Conservation (phyloP, 2,888 invertebrate species). For the Mechanitis messenoides region DNA sequence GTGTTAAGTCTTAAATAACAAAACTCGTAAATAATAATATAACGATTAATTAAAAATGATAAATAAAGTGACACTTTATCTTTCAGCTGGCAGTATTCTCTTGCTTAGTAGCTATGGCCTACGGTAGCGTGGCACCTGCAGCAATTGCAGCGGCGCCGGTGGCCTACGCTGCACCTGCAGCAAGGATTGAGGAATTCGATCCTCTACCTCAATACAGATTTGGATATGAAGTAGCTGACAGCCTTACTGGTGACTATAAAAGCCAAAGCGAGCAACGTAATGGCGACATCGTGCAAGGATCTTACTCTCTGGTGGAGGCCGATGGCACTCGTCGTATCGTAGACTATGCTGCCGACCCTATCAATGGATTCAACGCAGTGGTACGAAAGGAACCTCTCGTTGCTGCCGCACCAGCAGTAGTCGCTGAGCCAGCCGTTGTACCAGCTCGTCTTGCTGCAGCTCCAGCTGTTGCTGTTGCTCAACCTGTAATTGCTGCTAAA, state of each 20-base stretch:
- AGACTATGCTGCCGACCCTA: constrained; percentile 60
- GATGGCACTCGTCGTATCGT: constrained; percentile 64
- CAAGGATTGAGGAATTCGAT: constrained; percentile 68
- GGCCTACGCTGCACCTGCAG: constrained; percentile 45
- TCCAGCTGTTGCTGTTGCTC: constrained; percentile 37
- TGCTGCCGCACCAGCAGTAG: constrained; percentile 52
- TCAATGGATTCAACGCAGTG: constrained; percentile 65
- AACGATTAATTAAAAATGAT: constrained; percentile 19
- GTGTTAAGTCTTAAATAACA: too few species aligned
- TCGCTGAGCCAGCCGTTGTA: constrained; percentile 51
- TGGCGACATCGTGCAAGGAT: constrained; percentile 72
- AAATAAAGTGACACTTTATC: constrained; percentile 29
- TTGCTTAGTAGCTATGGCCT: constrained; percentile 55
- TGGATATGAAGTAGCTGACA: constrained; percentile 64
- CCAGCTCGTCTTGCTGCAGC: constrained; percentile 44
- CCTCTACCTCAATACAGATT: constrained; percentile 76
- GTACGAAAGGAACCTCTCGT: constrained; percentile 62
- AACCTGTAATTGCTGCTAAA: constrained; percentile 33
- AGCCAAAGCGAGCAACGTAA: constrained; percentile 70
- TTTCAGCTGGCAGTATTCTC: constrained; percentile 65
- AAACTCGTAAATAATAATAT: too few species aligned
- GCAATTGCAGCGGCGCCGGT: constrained; percentile 48
- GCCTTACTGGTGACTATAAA: constrained; percentile 68
- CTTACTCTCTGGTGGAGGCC: constrained; percentile 62
- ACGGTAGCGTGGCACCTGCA: constrained; percentile 55